phyloP scores from a whole-genome alignment of 2,888 invertebrate species.

The Diploptera punctata region DNA sequence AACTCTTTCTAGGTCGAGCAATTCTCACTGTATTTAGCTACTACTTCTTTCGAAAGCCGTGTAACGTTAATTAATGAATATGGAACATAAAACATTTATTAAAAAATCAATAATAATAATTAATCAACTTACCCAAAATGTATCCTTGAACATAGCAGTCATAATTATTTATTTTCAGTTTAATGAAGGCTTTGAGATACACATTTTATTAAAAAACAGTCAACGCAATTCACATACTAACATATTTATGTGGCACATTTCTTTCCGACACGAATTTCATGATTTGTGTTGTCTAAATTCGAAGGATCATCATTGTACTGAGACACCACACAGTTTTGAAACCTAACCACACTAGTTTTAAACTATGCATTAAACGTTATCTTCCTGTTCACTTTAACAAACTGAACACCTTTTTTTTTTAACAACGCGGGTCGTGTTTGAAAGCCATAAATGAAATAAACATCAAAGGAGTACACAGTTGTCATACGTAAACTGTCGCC shows the following conservation, averaged over 20 bases:
- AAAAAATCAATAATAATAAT: too few relatives aligned
- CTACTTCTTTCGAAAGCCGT: too few relatives aligned
- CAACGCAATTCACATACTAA: background rate
- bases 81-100: too few relatives aligned
- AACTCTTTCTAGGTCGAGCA: too few relatives aligned
- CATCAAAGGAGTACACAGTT: background rate
- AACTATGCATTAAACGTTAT: background rate
- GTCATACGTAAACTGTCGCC: too few relatives aligned
- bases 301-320: too few relatives aligned
- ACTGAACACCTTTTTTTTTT: background rate
- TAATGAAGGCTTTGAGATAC: background rate
- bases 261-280: too few relatives aligned
- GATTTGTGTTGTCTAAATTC: too few relatives aligned
- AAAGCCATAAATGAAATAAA: slow-evolving; percentile 2
- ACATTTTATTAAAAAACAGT: background rate
- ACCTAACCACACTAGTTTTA: background rate
- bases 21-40: too few relatives aligned
- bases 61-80: too few relatives aligned
- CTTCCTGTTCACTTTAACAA: background rate
- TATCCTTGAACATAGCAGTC: slow-evolving; percentile 60
- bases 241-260: background rate
- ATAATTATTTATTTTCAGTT: background rate
- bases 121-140: slow-evolving; percentile 63
- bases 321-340: background rate
- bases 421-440: slow-evolving; percentile 15